Base-by-base conservation (phyloP, 2,888 invertebrate species). In the Habrosyne pyritoides region DNA sequence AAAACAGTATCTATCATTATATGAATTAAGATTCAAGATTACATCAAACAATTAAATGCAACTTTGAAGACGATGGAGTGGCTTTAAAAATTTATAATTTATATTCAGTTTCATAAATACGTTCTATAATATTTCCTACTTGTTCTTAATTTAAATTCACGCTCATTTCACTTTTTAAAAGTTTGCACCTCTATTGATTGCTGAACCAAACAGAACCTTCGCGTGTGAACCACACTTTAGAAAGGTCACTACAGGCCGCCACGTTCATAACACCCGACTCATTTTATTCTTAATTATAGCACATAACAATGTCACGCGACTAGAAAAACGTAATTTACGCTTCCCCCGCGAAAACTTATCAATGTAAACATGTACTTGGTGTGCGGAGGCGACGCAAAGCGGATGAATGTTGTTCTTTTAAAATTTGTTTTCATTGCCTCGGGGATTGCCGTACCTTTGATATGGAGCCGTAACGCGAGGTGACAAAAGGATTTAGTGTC, bases 291-390 rank as follows among this genome's bases (percentile, higher is more conserved):
- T 60, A 62, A 63, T 66, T 57, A 61, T 56, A 57, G 21, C 50
- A 50, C 10, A 12, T 21, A 56, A 53, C 46, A 54, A 54, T 47
- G 59, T 59, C 66, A 50, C 69, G 54, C 54, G 60, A 51, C 52
- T 53, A 56, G 57, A 59, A 42, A 14, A 42, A 56, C 56, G 48
- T 46, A 26, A 56, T 60, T 56, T 52, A 56, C 54, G 55, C 49
- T 55, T 48, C 48, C 56, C 53, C 55, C 49, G 24, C 55, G 56
- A 18, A 53, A 68, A 73, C 59, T 71, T 72, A 68, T 71, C 62
- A 73, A 67, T 71, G 75, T 66, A 73, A 62, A 71, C 67, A 61
- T 75, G 73, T 70, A 66, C 72, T 62, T 55, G 54, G 42, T 36
- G 36, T 42, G 42, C 8, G 30, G 47, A 47, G 30, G 53, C 28